Percentiles rank a stretch among this genome's conserved stretches.
Conservation (phyloP, 2,888 invertebrate species). For the Leptopilina myrica region DNA sequence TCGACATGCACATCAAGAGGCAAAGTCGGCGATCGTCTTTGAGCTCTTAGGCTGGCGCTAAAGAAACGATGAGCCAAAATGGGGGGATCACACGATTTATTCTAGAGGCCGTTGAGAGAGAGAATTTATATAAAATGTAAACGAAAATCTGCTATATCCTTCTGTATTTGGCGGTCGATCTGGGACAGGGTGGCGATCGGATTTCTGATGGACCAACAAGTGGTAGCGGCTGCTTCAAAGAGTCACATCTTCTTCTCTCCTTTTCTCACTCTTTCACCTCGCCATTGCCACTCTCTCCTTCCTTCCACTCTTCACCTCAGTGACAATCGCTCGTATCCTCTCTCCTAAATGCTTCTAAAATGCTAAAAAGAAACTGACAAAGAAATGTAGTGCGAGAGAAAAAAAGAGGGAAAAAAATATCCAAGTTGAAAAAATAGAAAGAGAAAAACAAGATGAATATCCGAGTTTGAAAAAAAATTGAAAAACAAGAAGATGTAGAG, state of each 20-base stretch:
- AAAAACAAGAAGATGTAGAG: neutral
- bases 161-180: conserved; percentile 58
- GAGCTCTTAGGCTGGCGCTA: conserved; percentile 37
- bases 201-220: conserved; percentile 74
- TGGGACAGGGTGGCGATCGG: conserved; percentile 67
- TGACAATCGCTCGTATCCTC: conserved; percentile 56
- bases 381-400: conserved; percentile 39
- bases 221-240: conserved; percentile 72
- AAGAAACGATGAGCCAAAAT: conserved; percentile 24
- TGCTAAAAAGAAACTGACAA: conserved; percentile 44
- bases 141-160: conserved; percentile 67
- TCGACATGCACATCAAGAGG: conserved; percentile 32
- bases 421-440: conserved; percentile 9
- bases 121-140: conserved; percentile 67
- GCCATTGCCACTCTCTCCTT: conserved; percentile 49
- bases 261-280: conserved; percentile 43
- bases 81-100: conserved; percentile 60
- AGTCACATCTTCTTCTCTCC: conserved; percentile 57
- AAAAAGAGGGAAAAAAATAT: conserved; percentile 47
- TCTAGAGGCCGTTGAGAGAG: conserved; percentile 49
- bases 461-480: too few relatives aligned
- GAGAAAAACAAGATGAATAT: too few relatives aligned
- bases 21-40: conserved; percentile 34
- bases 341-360: conserved; percentile 60
- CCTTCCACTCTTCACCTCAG: conserved; percentile 45